Evolutionary conservation across 2,888 invertebrate genomes (phyloP), one percentile per base, ranked within the genome.

Genomic region (Mythimna loreyi): DNA sequence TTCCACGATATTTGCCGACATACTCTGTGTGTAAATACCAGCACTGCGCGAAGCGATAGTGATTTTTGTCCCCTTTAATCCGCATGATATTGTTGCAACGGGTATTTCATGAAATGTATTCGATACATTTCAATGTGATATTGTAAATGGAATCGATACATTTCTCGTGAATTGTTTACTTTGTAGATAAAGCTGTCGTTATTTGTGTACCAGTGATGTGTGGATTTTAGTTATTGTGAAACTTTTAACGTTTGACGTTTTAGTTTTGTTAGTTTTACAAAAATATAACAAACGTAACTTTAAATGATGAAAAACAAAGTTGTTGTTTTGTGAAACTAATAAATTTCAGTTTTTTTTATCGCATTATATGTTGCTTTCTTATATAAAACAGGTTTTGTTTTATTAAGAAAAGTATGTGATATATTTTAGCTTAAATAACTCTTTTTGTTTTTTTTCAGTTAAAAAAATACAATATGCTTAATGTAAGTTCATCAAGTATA

Each of bases 31-130:
- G 58, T 21, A 40, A 74, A 53, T 7, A 52, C 25, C 43, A 64
- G 28, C 21, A 25, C 65, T 64, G 74, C 43, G 53, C 23, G 9
- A 23, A 57, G 40, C 43, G 78, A 74, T 78, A 63, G 40, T 40
- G 50, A 16, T 58, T 53, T 53, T 64, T 58, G 36, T 30, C 43
- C 19, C 4, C 43, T 36, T 55, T 55, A 73, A 73, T 78, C 36
- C 49, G 3, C 47, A 57, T 47, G 19, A 45, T 19, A 33, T 53
- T 45, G 23, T 21, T 40, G 40, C 40, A 21, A 50, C 23, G 19
- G 33, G 49, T 50, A 56, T 56, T 55, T 68, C 13, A 49, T 61
- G 4, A 21, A 58, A 53, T 36, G 28, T 36, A 11, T 30, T 36
- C 19, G n/a, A 78, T 13, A 59, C 5, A 30, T 58, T 63, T 55